Percentiles rank a stretch among this genome's conserved stretches.
Conservation (phyloP, 2,888 invertebrate species). For the Petrolisthes cinctipes region DNA sequence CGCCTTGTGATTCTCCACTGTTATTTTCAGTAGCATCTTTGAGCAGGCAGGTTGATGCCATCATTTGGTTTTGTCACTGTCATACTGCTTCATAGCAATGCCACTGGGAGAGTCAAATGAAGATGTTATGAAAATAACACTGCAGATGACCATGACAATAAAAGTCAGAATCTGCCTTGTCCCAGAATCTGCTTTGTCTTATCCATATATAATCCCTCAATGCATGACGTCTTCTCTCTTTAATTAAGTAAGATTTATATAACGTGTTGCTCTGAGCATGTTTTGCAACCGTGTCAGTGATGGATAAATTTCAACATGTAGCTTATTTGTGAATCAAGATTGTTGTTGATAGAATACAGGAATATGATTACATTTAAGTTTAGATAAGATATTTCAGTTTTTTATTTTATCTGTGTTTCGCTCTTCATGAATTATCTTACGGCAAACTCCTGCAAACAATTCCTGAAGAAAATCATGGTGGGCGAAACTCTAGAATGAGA, state of each 20-base stretch:
- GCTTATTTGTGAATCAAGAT: not conserved
- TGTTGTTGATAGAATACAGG: not conserved
- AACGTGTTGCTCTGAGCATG: slow-evolving; percentile 50
- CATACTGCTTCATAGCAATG: slow-evolving; percentile 58
- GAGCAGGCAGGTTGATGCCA: slow-evolving; percentile 59
- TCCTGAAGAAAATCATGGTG: too few relatives aligned
- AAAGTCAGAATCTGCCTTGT: slow-evolving; percentile 55
- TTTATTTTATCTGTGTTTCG: too few relatives aligned
- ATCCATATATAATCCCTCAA: slow-evolving; percentile 37
- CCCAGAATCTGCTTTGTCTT: not conserved
- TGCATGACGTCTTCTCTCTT: slow-evolving; percentile 49
- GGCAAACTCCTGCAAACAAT: too few relatives aligned
- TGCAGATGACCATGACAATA: slow-evolving; percentile 62
- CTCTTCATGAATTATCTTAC: too few relatives aligned
- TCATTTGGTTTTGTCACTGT: slow-evolving; percentile 64
- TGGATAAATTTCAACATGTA: not conserved
- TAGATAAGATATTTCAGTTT: too few relatives aligned
- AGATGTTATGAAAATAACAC: slow-evolving; percentile 66
- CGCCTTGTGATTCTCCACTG: slow-evolving; percentile 61
- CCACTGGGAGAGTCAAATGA: slow-evolving; percentile 63
- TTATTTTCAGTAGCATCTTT: slow-evolving; percentile 65
- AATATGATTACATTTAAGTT: too few relatives aligned
- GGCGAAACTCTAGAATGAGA: too few relatives aligned
- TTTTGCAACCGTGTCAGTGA: slow-evolving; percentile 39
- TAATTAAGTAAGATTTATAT: slow-evolving; percentile 33